Percentiles rank a stretch among this genome's conserved stretches.
These are phyloP conservation scores for Mustela lutreola DNA, from an alignment of 2,113 vertebrate species.

Conservation along the genomic window DNA sequence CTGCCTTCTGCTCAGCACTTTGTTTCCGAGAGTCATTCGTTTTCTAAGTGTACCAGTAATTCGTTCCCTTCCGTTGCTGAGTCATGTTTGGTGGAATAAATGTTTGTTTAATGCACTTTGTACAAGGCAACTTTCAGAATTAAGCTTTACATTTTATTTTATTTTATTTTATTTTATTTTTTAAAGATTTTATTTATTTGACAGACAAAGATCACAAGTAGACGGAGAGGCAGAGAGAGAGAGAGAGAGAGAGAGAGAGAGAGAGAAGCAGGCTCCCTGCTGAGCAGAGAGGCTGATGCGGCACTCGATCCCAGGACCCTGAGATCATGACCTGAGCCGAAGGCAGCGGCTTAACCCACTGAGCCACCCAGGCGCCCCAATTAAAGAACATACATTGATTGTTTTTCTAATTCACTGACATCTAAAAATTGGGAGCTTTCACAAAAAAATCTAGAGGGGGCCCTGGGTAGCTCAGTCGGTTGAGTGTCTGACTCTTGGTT, in stretches of 20 bases:
- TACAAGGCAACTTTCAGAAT: slow-evolving; percentile 9
- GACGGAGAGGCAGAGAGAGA: too few species aligned
- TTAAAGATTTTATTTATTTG: too few species aligned
- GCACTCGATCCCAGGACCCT: too few species aligned
- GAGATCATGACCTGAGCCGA: too few species aligned
- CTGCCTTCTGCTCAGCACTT: neutral
- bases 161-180: neutral
- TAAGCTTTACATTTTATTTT: neutral
- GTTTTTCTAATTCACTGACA: neutral
- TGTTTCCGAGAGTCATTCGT: neutral
- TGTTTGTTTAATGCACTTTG: neutral
- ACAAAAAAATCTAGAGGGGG: neutral
- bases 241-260: too few species aligned
- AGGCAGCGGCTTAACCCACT: too few species aligned
- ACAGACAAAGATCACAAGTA: too few species aligned
- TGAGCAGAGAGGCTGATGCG: too few species aligned
- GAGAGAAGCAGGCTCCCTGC: too few species aligned
- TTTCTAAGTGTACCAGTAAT: neutral
- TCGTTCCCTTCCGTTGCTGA: neutral
- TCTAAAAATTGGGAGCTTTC: neutral
- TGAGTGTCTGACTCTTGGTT: neutral
- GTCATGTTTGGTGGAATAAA: neutral
- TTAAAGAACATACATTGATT: slow-evolving; percentile 13
- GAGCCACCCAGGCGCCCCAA: too few species aligned
- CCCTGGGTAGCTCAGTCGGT: neutral